These are phyloP conservation scores for Lordiphosa stackelbergi DNA, from an alignment of 1,140 invertebrate genomes.

Conservation along the genomic window DNA sequence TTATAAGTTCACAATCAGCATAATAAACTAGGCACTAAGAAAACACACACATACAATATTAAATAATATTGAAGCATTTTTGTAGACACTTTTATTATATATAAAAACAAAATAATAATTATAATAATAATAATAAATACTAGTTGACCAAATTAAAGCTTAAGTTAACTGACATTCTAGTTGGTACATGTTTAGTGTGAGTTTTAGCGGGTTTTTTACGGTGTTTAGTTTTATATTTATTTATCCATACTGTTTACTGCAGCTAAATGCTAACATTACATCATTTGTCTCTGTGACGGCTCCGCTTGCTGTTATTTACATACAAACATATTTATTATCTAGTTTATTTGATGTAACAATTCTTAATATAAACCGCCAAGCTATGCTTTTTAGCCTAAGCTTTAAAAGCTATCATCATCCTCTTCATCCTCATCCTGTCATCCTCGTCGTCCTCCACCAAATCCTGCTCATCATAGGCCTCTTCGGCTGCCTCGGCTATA, in stretches of 20 bases:
- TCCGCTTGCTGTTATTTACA: slow-evolving; percentile 70
- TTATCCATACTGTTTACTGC: slow-evolving; percentile 48
- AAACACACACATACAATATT: slow-evolving; percentile 4
- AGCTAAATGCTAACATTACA: slow-evolving; percentile 64
- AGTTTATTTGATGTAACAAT: neutral
- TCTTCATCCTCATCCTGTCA: neutral
- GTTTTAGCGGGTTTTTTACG: slow-evolving; percentile 27
- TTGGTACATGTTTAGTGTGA: slow-evolving; percentile 24
- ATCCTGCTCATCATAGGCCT: slow-evolving; percentile 48
- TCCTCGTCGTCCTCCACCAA: slow-evolving; percentile 5
- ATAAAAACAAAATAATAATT: slow-evolving; percentile 70
- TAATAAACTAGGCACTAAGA: slow-evolving; percentile 23
- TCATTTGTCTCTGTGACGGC: slow-evolving; percentile 47
- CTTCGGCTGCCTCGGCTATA: slow-evolving; percentile 59
- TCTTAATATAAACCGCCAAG: slow-evolving; percentile 24
- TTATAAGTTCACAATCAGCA: slow-evolving; percentile 1
- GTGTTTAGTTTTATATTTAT: slow-evolving; percentile 17
- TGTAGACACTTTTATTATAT: neutral
- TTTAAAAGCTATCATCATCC: slow-evolving; percentile 68
- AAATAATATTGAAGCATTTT: neutral
- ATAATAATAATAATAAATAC: slow-evolving; percentile 37
- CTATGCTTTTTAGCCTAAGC: slow-evolving; percentile 41
- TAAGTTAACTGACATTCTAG: slow-evolving; percentile 43
- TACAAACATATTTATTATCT: slow-evolving; percentile 22
- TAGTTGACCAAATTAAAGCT: slow-evolving; percentile 65